phyloP scores from a whole-genome alignment of 2,797 vertebrate species.

The Lepilemur septentrionalis region DNA sequence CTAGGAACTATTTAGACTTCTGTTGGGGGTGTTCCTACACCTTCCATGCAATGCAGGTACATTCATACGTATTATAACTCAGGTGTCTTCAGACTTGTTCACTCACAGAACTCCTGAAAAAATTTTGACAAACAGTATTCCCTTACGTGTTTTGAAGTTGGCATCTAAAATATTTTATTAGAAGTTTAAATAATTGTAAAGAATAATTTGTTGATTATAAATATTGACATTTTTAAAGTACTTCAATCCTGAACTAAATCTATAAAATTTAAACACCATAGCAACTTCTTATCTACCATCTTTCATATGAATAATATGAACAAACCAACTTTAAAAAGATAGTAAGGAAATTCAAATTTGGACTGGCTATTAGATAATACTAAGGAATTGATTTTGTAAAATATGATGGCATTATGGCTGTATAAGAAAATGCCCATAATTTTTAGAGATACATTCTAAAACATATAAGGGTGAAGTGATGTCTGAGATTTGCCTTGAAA shows the following conservation, averaged over 20 bases:
- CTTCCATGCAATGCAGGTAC: background rate
- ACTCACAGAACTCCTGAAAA: background rate
- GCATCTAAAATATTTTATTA: background rate
- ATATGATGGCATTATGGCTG: background rate
- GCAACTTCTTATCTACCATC: background rate
- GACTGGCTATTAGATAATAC: background rate
- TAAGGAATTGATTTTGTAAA: background rate
- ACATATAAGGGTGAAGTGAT: background rate
- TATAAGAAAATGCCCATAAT: background rate
- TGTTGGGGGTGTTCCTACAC: background rate
- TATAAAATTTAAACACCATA: background rate
- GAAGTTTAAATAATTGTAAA: constrained; percentile 18
- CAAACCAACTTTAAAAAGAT: background rate
- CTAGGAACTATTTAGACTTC: background rate
- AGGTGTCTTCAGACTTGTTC: background rate
- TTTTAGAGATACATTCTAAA: background rate
- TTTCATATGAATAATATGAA: constrained; percentile 26
- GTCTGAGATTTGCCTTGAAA: background rate
- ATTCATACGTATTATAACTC: background rate
- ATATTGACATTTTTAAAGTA: background rate
- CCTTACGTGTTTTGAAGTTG: background rate
- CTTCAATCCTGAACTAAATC: background rate
- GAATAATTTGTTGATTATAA: background rate
- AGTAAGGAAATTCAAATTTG: background rate
- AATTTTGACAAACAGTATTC: background rate